Base-by-base conservation (phyloP, 2,113 vertebrate species). In the Rhabdomys dilectus region DNA sequence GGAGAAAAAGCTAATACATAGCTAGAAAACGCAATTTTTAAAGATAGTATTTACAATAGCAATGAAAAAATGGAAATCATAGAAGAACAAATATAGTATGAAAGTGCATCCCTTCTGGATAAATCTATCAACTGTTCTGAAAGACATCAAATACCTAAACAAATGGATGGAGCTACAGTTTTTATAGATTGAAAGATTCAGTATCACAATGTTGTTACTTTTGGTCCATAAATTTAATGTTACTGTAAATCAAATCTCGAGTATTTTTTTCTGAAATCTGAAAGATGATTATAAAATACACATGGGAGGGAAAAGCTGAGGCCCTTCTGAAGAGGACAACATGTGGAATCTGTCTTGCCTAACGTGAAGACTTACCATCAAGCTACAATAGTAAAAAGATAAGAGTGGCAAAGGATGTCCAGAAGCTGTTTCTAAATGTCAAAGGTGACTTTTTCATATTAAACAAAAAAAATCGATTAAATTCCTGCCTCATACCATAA, bases 281-380 rank as follows among this genome's bases (percentile, higher is more conserved):
- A 89, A 93, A 93, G 22, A 85, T 72, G 26, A 88, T 90, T 84
- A 94, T 60, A 88, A 86, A 95, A 92, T 56, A 12, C 80, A 88
- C 62, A 81, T 19, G 16, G 19, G 90, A 96, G 80, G 66, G n/a
- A 39, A 86, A 95, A 84, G 48, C 29, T 87, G 70, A 77, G 15
- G 51, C 4, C 81, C 0, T 75, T 77, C 42, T 66, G 70, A 84
- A 75, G 77, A 93, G 87, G n/a, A 36, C 34, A 29, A 22, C 0
- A 7, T 34, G 8, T 31, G 34, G 17, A 8, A 73, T 77, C 10
- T 93, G 58, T 73, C 81, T 31, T 56, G 70, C 31, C 93, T 93
- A 95, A 95, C 34, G 66, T 12, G 21, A 93, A 88, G 34, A 10
- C 11, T 77, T 95, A 53, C 39, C 88, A 66, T 64, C 94, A 93